phyloP scores from a whole-genome alignment of 2,113 vertebrate species.

The Cacatua alba region DNA sequence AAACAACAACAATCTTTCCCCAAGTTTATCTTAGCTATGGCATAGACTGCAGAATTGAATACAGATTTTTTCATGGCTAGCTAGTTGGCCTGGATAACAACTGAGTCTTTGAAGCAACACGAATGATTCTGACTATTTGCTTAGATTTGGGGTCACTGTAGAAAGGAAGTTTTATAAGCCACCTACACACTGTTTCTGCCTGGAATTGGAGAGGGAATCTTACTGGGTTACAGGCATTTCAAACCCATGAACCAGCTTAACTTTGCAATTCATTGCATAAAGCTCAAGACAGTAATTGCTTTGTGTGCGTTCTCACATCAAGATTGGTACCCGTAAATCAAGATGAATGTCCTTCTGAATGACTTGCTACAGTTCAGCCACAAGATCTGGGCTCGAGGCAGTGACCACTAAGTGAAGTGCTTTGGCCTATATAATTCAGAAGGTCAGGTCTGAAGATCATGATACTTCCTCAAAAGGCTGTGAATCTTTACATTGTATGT shows the following conservation, averaged over 20 bases:
- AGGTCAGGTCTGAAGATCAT: constrained; percentile 25
- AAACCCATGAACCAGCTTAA: constrained; percentile 23
- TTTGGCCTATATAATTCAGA: neutral
- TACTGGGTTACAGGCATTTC: constrained; percentile 55
- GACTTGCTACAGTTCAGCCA: neutral
- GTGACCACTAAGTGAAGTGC: neutral
- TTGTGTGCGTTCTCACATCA: constrained; percentile 36
- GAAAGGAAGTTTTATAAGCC: constrained; percentile 75
- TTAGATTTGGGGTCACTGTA: constrained; percentile 69
- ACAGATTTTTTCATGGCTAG: constrained; percentile 59
- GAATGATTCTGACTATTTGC: constrained; percentile 71
- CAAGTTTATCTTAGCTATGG: constrained; percentile 57
- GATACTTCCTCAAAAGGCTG: neutral
- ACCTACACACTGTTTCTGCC: constrained; percentile 62
- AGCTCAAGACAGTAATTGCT: constrained; percentile 30
- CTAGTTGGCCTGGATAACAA: constrained; percentile 70
- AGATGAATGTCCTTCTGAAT: constrained; percentile 29
- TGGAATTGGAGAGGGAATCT: constrained; percentile 33
- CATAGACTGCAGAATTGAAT: constrained; percentile 54
- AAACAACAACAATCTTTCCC: constrained; percentile 68
- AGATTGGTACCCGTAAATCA: constrained; percentile 34
- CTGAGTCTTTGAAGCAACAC: constrained; percentile 65
- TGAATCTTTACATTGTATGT: neutral
- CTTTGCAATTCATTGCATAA: neutral
- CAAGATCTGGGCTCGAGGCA: constrained; percentile 10